Conservation (phyloP, 2,113 vertebrate genomes). For the Petrocephalus microphthalmus region DNA sequence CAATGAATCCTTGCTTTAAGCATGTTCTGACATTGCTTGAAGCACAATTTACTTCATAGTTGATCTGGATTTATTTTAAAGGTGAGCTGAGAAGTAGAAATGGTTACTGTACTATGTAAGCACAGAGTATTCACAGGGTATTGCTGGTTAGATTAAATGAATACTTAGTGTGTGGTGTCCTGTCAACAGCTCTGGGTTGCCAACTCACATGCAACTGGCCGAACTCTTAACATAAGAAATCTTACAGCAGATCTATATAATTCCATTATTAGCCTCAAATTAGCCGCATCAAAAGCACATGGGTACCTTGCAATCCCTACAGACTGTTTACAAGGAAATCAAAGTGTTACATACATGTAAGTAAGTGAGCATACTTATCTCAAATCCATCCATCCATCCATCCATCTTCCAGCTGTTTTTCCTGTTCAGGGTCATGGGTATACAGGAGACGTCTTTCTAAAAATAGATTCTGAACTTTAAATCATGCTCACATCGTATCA, state of each 20-base stretch:
- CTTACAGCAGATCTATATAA: no score
- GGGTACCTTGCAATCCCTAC: no score
- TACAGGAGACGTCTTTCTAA: background rate
- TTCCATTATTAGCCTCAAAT: no score
- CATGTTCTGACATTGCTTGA: background rate
- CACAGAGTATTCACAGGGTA: background rate
- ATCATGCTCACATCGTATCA: background rate
- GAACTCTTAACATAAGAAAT: no score
- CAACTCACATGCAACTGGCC: no score
- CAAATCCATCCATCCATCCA: background rate
- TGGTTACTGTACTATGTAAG: background rate
- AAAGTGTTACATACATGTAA: no score
- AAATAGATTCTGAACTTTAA: background rate
- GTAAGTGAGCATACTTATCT: no score
- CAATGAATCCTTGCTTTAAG: background rate
- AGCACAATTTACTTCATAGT: background rate
- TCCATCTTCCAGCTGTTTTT: background rate
- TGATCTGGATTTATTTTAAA: background rate
- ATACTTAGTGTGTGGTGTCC: background rate
- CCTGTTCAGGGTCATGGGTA: background rate
- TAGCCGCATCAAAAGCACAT: no score
- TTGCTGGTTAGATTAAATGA: background rate
- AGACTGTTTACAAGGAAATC: no score
- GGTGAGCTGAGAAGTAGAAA: background rate
- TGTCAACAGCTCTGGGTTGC: background rate